Conservation (phyloP, 2,888 invertebrate genomes). For the Gisinianus flammeolus region DNA sequence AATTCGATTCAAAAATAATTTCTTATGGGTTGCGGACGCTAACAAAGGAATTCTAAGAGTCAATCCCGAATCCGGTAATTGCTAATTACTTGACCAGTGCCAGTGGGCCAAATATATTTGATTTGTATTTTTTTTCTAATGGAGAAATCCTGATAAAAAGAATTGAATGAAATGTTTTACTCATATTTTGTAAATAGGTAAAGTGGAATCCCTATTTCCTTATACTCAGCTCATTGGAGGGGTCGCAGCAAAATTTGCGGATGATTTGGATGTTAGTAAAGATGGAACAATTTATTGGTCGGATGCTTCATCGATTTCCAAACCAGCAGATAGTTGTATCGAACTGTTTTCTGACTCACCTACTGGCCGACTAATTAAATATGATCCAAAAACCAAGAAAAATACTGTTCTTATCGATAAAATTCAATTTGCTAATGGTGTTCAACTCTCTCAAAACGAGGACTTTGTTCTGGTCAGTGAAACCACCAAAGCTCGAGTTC, state of each 20-base stretch:
- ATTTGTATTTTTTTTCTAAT: too few species aligned
- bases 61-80: conserved; percentile 73
- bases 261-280: conserved; percentile 75
- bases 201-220: conserved; percentile 41
- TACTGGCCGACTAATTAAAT: conserved; percentile 74
- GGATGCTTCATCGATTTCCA: conserved; percentile 71
- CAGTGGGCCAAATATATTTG: too few species aligned
- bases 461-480: conserved; percentile 83
- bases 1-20: conserved; percentile 74
- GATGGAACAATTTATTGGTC: conserved; percentile 89
- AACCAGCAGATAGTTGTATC: too few species aligned
- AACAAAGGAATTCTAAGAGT: conserved; percentile 88
- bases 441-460: conserved; percentile 67
- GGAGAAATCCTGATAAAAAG: too few species aligned
- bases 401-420: conserved; percentile 77
- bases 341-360: conserved; percentile 15
- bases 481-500: conserved; percentile 70
- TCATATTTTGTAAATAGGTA: conserved; percentile 41
- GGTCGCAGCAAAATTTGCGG: conserved; percentile 70
- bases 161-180: too few species aligned
- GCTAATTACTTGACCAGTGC: not conserved
- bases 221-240: conserved; percentile 72
- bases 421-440: conserved; percentile 82
- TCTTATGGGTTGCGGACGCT: conserved; percentile 77
- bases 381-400: conserved; percentile 76